Percentiles rank a stretch among this genome's conserved stretches.
These are phyloP conservation scores for Lepeophtheirus salmonis DNA, from an alignment of 1,140 invertebrate species.

Conservation along the genomic window DNA sequence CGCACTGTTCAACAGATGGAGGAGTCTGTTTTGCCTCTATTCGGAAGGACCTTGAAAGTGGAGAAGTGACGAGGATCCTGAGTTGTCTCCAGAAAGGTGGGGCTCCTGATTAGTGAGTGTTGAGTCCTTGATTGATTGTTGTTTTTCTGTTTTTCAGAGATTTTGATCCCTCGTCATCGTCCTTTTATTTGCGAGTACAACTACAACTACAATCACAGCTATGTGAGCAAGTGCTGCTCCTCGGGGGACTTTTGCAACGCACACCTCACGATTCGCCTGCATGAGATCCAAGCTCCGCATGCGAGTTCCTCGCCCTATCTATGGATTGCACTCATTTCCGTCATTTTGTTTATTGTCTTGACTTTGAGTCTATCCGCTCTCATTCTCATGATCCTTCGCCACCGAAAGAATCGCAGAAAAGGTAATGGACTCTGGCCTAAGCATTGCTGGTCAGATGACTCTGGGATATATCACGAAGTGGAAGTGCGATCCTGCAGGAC, in stretches of 20 bases:
- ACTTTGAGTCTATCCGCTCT: not conserved
- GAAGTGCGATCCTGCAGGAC: not conserved
- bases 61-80: not conserved
- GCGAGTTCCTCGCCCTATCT: not conserved
- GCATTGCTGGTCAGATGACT: not conserved
- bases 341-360: not conserved
- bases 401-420: not conserved
- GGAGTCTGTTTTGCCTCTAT: not conserved
- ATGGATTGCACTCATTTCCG: not conserved
- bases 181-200: slow-evolving; percentile 6
- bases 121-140: not conserved
- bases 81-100: not conserved
- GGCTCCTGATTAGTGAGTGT: not conserved
- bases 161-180: not conserved
- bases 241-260: not conserved
- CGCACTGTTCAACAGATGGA: not conserved
- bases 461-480: slow-evolving; percentile 1
- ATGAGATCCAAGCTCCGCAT: not conserved
- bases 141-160: slow-evolving; percentile 1
- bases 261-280: not conserved
- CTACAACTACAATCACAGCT: not conserved
- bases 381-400: not conserved
- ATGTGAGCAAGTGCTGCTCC: not conserved
- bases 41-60: not conserved
- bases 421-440: not conserved